Conservation (phyloP, 2,797 vertebrate genomes). For the Gambusia yucatana region DNA sequence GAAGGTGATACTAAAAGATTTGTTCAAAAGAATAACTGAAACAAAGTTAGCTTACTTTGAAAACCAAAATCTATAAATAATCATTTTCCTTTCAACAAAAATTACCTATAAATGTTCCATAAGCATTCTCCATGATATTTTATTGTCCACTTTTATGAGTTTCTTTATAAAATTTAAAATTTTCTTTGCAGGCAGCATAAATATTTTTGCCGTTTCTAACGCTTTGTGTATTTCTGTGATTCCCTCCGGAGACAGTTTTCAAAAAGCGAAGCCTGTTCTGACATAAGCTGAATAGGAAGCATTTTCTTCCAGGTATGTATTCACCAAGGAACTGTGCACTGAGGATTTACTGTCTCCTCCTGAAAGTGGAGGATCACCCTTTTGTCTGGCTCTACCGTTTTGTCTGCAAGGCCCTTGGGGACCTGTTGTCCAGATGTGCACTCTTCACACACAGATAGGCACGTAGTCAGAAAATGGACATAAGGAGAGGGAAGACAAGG, state of each 20-base stretch:
- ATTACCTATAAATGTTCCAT: not conserved
- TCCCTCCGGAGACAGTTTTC: not conserved
- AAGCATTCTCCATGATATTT: not conserved
- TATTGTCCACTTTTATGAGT: not conserved
- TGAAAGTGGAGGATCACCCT: conserved; percentile 19
- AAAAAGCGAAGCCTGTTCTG: not conserved
- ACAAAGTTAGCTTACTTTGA: not conserved
- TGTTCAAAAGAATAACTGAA: not conserved
- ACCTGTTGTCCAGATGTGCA: conserved; percentile 6
- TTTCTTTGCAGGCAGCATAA: not conserved
- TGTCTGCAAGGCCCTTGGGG: conserved; percentile 22
- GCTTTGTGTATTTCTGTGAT: not conserved
- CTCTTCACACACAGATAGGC: conserved; percentile 6
- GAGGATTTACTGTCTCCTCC: conserved; percentile 43
- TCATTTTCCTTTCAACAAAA: not conserved
- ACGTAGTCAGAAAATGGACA: not conserved
- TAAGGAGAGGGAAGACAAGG: not conserved
- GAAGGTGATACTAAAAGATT: not conserved
- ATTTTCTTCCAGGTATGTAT: conserved; percentile 6
- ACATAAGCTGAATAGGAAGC: not conserved
- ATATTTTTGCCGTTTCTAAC: not conserved
- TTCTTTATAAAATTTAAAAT: not conserved
- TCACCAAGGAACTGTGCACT: conserved; percentile 28
- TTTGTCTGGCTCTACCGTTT: conserved; percentile 41
- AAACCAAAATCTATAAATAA: not conserved